phyloP scores from a whole-genome alignment of 1,140 invertebrate genomes.

The Caerostris extrusa region DNA sequence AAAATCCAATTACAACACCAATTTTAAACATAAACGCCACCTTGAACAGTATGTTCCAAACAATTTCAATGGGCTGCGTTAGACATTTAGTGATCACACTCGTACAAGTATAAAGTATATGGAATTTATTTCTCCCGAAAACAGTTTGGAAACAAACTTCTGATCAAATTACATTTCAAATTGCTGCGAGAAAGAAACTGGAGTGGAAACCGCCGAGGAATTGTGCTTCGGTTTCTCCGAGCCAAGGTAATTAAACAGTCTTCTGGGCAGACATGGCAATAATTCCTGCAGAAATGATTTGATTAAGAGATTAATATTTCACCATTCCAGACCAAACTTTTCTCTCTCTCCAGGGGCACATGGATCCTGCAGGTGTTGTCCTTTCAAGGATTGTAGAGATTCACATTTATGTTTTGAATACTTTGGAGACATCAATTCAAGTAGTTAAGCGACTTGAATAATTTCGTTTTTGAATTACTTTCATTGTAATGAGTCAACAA shows the following conservation, averaged over 20 bases:
- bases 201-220: background rate
- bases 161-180: conserved; percentile 22
- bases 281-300: background rate
- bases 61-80: background rate
- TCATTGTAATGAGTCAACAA: too few relatives aligned
- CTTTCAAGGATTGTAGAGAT: background rate
- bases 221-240: background rate
- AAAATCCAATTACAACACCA: background rate
- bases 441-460: too few relatives aligned
- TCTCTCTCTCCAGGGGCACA: background rate
- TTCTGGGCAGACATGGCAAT: background rate
- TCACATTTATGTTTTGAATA: too few relatives aligned
- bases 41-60: background rate
- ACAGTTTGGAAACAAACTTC: background rate
- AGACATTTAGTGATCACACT: background rate
- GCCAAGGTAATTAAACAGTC: background rate
- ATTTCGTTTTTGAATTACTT: too few relatives aligned
- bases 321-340: background rate
- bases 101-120: background rate
- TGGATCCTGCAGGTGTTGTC: background rate
- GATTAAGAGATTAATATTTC: conserved; percentile 46
- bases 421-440: too few relatives aligned
- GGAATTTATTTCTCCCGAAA: background rate
- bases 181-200: background rate
- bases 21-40: background rate